These are phyloP conservation scores for Catalaphyllia jardinei DNA, from an alignment of 64 coral and sea anemone genomes.

Conservation along the genomic window DNA sequence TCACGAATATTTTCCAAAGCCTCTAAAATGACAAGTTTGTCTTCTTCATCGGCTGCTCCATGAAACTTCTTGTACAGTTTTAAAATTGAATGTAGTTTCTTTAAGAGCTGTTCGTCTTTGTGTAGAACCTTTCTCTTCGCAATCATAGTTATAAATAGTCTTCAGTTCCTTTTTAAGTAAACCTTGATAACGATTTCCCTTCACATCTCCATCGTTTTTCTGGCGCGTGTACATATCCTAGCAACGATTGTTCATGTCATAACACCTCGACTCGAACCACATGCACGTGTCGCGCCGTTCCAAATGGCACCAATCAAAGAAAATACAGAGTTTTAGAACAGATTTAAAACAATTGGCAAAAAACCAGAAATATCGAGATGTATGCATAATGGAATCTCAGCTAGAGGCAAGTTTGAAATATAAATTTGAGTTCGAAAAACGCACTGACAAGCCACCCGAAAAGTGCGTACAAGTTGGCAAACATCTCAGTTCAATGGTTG, in stretches of 20 bases:
- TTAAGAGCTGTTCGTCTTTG: conserved; percentile 13
- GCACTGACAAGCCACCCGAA: too few species aligned
- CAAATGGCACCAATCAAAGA: too few species aligned
- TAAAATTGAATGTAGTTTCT: conserved; percentile 4
- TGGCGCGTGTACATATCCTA: not conserved
- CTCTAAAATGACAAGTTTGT: not conserved
- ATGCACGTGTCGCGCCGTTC: not conserved
- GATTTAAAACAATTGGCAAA: too few species aligned
- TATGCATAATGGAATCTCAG: too few species aligned
- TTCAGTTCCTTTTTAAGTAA: not conserved
- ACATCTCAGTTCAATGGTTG: too few species aligned
- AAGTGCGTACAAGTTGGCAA: too few species aligned
- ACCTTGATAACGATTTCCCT: not conserved
- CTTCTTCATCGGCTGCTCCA: not conserved
- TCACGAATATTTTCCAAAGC: conserved; percentile 1
- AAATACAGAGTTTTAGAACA: too few species aligned
- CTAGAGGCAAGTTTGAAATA: too few species aligned
- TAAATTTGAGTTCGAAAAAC: too few species aligned
- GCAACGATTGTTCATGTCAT: conserved; percentile 27
- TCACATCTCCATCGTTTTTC: not conserved
- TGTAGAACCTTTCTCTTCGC: not conserved
- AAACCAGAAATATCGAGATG: too few species aligned
- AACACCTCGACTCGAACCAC: not conserved
- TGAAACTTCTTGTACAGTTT: conserved; percentile 10
- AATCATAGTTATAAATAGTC: not conserved